Evolutionary conservation across 2,888 invertebrate genomes (phyloP), one percentile per base, ranked within the genome.

Genomic region (Epirrita christyi): DNA sequence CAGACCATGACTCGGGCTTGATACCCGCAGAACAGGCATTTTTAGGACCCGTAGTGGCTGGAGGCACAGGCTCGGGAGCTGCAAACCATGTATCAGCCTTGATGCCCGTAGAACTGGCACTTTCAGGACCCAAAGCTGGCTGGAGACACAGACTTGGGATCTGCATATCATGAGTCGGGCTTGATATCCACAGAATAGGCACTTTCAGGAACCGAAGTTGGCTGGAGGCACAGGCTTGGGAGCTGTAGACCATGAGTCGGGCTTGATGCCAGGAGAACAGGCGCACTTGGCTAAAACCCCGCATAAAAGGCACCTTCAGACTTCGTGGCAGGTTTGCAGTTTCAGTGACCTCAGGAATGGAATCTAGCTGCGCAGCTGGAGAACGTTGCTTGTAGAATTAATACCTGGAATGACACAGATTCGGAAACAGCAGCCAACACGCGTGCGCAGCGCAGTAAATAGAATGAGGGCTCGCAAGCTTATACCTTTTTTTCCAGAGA

Each of bases 381-480:
- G 21, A 2, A 21, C 4, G 21, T 21, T 21, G 21, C 21, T 21
- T 21, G 21, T 32, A 9, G 7, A 9, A 32, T n/a, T 2, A 2
- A 36, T 32, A 36, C 11, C 54, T 54, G 42, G 29, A 49, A 48
- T 29, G 37, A 29, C 21, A 43, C 1, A 13, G 38, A 29, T 44
- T 43, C 42, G 15, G 42, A 32, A 32, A 32, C 9, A 29, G 8
- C 21, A 21, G 11, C 28, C 14, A 13, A 13, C 6, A 21, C 6
- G 11, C 28, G 9, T 10, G 28, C 13, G n/a, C n/a, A 47, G 34
- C 27, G 38, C 14, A 50, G 5, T 21, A 13, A 2, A 42, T 9
- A 14, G 36, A 21, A 4, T 27, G 27, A 42, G 32, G 8, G 36
- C 21, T 34, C 11, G 9, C 21, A 42, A 36, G 10, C 28, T 36